These are phyloP conservation scores for Eudemis profundana DNA, from an alignment of 2,888 invertebrate species.

Conservation along the genomic window DNA sequence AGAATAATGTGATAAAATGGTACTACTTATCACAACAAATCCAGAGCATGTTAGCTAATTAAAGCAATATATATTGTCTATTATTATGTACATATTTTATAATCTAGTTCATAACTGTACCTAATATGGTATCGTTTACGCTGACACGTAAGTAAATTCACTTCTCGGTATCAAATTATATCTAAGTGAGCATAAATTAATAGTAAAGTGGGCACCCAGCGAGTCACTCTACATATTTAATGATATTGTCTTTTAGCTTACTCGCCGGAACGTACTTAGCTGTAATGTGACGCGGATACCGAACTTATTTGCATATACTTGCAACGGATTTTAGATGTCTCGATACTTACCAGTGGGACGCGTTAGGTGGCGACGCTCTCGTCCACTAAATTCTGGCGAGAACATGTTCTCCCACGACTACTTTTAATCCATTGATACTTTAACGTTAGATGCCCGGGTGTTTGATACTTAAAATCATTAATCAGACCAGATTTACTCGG, in stretches of 20 bases:
- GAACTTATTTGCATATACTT: constrained; percentile 6
- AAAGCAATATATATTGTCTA: constrained; percentile 26
- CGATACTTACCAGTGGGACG: background rate
- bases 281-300: constrained; percentile 6
- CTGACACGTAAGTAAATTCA: constrained; percentile 35
- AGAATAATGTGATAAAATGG: background rate
- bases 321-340: constrained; percentile 7
- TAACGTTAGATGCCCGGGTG: background rate
- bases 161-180: constrained; percentile 35
- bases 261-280: constrained; percentile 2
- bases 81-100: constrained; percentile 24
- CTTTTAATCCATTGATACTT: constrained; percentile 12
- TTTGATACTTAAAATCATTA: constrained; percentile 1
- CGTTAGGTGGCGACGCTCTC: background rate
- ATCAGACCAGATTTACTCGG: constrained; percentile 4
- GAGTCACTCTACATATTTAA: constrained; percentile 31
- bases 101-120: constrained; percentile 40
- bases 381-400: background rate
- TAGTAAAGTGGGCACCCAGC: constrained; percentile 27
- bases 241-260: constrained; percentile 27
- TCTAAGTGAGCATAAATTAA: constrained; percentile 39
- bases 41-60: constrained; percentile 1
- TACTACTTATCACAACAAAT: background rate
- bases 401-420: constrained; percentile 3
- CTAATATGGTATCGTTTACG: constrained; percentile 34